These are phyloP conservation scores for Phrixothrix hirtus DNA, from an alignment of 2,888 invertebrate species.

Conservation along the genomic window DNA sequence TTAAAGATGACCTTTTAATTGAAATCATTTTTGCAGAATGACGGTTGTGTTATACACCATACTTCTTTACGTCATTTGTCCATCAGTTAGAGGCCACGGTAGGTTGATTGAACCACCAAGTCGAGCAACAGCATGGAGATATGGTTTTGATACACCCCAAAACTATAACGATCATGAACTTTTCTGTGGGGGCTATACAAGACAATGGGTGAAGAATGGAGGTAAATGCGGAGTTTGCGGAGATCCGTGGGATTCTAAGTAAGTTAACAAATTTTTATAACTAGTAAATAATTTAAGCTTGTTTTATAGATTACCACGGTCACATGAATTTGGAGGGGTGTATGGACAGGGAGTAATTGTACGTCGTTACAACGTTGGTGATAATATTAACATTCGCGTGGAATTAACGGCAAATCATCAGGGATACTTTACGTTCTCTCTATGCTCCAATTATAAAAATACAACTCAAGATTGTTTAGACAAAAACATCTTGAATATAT, in stretches of 20 bases:
- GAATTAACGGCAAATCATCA: slow-evolving; percentile 87
- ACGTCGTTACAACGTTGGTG: slow-evolving; percentile 72
- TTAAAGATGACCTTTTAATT: too few species aligned
- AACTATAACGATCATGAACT: slow-evolving; percentile 89
- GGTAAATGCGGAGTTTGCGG: slow-evolving; percentile 89
- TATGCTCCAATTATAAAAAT: slow-evolving; percentile 74
- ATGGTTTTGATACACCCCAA: slow-evolving; percentile 84
- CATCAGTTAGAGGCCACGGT: slow-evolving; percentile 65
- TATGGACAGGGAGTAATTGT: slow-evolving; percentile 83
- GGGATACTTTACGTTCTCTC: slow-evolving; percentile 83
- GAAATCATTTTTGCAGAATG: slow-evolving; percentile 25
- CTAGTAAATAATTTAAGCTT: slow-evolving; percentile 1
- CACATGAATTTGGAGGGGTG: slow-evolving; percentile 82
- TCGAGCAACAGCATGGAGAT: slow-evolving; percentile 85
- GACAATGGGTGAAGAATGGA: slow-evolving; percentile 78
- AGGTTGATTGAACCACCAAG: slow-evolving; percentile 84
- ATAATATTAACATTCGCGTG: slow-evolving; percentile 72
- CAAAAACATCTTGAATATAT: slow-evolving; percentile 66
- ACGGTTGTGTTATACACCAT: slow-evolving; percentile 8
- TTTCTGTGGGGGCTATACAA: slow-evolving; percentile 84
- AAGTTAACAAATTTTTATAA: slow-evolving; percentile 29
- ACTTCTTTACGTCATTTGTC: slow-evolving; percentile 25
- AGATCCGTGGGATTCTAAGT: slow-evolving; percentile 75
- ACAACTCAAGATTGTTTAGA: slow-evolving; percentile 79
- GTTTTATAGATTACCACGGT: slow-evolving; percentile 62